These are phyloP conservation scores for Rhabdomys pumilio DNA, from an alignment of 2,797 vertebrate genomes.

Conservation along the genomic window DNA sequence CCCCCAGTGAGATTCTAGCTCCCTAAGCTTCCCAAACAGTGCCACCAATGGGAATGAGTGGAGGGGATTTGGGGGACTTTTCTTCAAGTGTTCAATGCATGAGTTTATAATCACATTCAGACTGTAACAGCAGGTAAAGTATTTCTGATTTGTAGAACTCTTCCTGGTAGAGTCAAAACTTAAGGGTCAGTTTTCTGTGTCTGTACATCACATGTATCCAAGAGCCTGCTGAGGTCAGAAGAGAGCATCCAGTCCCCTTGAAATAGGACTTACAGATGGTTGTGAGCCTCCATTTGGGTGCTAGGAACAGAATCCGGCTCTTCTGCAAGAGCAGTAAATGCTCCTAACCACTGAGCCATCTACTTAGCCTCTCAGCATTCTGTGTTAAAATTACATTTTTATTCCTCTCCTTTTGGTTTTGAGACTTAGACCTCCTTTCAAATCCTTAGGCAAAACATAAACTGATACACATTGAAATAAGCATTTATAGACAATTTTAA, in stretches of 20 bases:
- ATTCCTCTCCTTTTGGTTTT: conserved; percentile 61
- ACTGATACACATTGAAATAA: not conserved
- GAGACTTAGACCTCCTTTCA: not conserved
- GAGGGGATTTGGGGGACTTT: not conserved
- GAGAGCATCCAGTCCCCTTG: not conserved
- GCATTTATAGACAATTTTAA: not conserved
- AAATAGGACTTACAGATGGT: not conserved
- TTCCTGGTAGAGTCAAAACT: not conserved
- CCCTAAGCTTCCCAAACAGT: not conserved
- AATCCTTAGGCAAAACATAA: conserved; percentile 15
- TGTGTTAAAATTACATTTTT: not conserved
- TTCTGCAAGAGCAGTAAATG: not conserved
- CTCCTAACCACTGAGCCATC: not conserved
- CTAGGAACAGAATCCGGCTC: not conserved
- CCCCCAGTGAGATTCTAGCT: not conserved
- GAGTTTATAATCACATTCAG: not conserved
- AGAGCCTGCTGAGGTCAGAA: not conserved
- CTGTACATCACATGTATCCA: not conserved
- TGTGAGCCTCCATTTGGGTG: not conserved
- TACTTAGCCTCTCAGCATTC: not conserved
- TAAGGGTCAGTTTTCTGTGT: not conserved
- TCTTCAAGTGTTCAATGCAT: not conserved
- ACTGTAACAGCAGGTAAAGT: not conserved
- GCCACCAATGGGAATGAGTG: too few species aligned
- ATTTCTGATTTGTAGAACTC: conserved; percentile 29